Evolutionary conservation across 2,888 invertebrate species (phyloP).

Genomic region (Labia minor): DNA sequence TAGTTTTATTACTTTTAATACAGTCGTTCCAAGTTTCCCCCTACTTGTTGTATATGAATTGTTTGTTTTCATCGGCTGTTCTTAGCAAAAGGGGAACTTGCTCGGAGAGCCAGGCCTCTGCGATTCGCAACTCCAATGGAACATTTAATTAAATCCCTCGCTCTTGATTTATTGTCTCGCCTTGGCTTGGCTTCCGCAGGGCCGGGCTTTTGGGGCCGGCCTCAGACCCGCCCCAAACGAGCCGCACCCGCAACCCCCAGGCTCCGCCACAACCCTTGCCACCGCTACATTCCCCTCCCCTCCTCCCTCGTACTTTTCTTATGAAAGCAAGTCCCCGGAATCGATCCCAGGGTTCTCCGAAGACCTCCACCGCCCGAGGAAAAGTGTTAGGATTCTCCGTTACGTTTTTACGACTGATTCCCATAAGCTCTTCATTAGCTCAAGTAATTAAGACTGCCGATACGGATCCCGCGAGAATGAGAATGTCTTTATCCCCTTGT

Average conservation of each 20-base stretch:
- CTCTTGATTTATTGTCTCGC: constrained; percentile 46
- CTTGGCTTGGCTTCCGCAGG: constrained; percentile 15
- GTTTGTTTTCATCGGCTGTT: not conserved
- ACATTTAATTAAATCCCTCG: constrained; percentile 51
- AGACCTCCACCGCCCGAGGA: not conserved
- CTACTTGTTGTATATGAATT: constrained; percentile 8
- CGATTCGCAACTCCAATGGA: constrained; percentile 43
- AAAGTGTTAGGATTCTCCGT: not conserved
- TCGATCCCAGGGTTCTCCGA: not conserved
- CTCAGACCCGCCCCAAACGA: constrained; percentile 14
- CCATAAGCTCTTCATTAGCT: constrained; percentile 27
- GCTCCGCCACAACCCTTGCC: constrained; percentile 15
- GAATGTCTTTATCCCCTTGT: not conserved
- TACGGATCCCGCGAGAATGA: constrained; percentile 24
- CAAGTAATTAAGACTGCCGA: constrained; percentile 27
- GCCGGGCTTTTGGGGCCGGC: constrained; percentile 3
- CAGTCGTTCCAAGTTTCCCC: not conserved
- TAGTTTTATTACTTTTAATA: too few relatives aligned
- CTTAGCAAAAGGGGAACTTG: not conserved
- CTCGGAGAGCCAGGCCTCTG: not conserved
- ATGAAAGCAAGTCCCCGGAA: not conserved
- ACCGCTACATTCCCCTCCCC: not conserved
- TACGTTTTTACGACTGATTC: constrained; percentile 23
- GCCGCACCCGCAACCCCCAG: constrained; percentile 17
- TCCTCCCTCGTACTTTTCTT: not conserved